Conservation (phyloP, 2,113 vertebrate species). For the Microtus richardsoni region DNA sequence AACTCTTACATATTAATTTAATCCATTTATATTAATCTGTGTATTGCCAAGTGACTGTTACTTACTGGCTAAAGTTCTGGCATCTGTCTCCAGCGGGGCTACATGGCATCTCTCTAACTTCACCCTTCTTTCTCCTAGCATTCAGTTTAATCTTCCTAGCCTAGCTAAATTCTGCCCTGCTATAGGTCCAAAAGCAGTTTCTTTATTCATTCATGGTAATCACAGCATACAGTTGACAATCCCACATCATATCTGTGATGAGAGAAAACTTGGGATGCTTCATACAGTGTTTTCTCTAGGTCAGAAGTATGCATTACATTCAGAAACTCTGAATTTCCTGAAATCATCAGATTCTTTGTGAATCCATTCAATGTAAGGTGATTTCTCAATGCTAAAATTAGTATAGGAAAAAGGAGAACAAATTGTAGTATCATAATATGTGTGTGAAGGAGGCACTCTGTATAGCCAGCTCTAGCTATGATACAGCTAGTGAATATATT, state of each 20-base stretch:
- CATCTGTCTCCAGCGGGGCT: too few relatives aligned
- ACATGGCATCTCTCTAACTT: too few relatives aligned
- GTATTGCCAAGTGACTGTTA: too few relatives aligned
- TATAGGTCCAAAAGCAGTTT: too few relatives aligned
- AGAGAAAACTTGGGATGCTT: conserved; percentile 16
- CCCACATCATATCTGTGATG: conserved; percentile 2
- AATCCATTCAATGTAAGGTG: neutral
- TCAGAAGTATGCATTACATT: neutral
- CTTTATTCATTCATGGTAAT: too few relatives aligned
- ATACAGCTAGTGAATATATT: conserved; percentile 23
- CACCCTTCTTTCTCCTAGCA: too few relatives aligned
- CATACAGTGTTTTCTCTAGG: conserved; percentile 48
- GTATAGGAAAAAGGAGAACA: neutral
- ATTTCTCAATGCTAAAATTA: neutral
- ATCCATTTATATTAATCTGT: too few relatives aligned
- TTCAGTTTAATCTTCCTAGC: too few relatives aligned
- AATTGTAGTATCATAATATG: neutral
- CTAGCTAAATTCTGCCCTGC: too few relatives aligned
- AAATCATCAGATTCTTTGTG: neutral
- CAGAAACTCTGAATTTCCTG: neutral
- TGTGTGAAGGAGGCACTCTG: neutral
- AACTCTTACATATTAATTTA: too few relatives aligned
- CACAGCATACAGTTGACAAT: too few relatives aligned
- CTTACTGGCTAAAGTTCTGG: too few relatives aligned
- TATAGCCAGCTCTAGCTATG: neutral